phyloP scores from a whole-genome alignment of 2,888 invertebrate genomes.

The Phymatocera aterrima region DNA sequence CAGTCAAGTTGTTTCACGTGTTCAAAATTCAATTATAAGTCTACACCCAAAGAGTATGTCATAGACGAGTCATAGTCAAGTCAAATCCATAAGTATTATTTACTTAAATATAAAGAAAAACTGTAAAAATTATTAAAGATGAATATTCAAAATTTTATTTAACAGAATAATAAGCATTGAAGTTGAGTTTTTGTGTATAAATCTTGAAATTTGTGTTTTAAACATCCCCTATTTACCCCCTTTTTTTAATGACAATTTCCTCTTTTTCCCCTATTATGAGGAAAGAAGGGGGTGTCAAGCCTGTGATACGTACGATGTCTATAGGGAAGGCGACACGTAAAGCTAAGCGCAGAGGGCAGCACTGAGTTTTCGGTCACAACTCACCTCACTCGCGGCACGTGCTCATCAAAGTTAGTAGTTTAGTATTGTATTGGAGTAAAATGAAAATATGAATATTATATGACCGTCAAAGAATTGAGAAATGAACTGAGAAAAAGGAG shows the following conservation, averaged over 20 bases:
- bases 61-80: too few species aligned
- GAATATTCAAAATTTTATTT: not conserved
- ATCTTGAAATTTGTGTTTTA: not conserved
- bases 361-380: too few species aligned
- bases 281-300: not conserved
- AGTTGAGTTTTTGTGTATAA: not conserved
- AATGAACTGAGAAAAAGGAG: too few species aligned
- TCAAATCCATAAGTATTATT: not conserved
- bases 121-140: not conserved
- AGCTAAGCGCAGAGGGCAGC: too few species aligned
- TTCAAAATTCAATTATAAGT: not conserved
- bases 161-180: not conserved
- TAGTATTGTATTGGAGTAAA: too few species aligned
- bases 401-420: too few species aligned
- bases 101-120: not conserved
- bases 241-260: not conserved
- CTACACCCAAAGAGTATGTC: not conserved
- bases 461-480: too few species aligned
- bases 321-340: too few species aligned
- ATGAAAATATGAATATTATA: too few species aligned
- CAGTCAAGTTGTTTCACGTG: not conserved
- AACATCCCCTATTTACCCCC: not conserved
- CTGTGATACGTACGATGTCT: too few species aligned
- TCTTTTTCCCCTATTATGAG: not conserved
- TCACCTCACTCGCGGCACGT: too few species aligned